Conservation (phyloP, 2,888 invertebrate genomes). For the Drosophila kokeensis region DNA sequence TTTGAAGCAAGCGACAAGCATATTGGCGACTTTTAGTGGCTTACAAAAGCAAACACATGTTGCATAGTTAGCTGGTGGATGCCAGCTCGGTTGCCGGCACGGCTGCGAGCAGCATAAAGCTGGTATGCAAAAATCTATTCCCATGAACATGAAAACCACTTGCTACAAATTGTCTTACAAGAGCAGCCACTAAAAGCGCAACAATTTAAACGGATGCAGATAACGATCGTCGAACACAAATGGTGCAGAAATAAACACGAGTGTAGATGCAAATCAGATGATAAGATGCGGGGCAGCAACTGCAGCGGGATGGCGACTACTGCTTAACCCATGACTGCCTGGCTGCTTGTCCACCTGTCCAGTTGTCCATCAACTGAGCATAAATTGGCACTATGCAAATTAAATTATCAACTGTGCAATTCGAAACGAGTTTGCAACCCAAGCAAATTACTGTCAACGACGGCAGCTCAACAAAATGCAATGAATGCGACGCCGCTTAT, state of each 20-base stretch:
- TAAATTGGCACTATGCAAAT: constrained; percentile 84
- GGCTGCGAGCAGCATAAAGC: background rate
- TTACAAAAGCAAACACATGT: constrained; percentile 57
- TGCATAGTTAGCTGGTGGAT: constrained; percentile 2
- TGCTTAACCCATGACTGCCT: constrained; percentile 67
- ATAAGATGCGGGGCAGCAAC: constrained; percentile 52
- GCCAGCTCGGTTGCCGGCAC: background rate
- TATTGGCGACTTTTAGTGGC: constrained; percentile 39
- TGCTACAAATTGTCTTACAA: constrained; percentile 80
- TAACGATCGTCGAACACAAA: constrained; percentile 83
- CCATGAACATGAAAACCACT: constrained; percentile 80
- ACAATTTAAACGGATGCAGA: constrained; percentile 80
- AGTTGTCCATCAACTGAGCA: constrained; percentile 73
- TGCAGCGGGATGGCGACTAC: constrained; percentile 30
- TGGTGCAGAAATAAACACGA: constrained; percentile 84
- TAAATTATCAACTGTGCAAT: constrained; percentile 80
- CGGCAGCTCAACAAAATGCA: constrained; percentile 64
- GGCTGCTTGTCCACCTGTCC: constrained; percentile 24
- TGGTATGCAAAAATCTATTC: constrained; percentile 77
- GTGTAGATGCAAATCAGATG: constrained; percentile 82
- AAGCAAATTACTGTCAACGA: constrained; percentile 82
- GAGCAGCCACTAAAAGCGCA: constrained; percentile 66
- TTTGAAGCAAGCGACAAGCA: constrained; percentile 33
- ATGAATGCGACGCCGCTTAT: constrained; percentile 74
- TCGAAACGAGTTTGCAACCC: constrained; percentile 68